Evolutionary conservation across 2,888 invertebrate species (phyloP), one percentile per base, ranked within the genome.

Genomic region (Leucoptera coffeella): DNA sequence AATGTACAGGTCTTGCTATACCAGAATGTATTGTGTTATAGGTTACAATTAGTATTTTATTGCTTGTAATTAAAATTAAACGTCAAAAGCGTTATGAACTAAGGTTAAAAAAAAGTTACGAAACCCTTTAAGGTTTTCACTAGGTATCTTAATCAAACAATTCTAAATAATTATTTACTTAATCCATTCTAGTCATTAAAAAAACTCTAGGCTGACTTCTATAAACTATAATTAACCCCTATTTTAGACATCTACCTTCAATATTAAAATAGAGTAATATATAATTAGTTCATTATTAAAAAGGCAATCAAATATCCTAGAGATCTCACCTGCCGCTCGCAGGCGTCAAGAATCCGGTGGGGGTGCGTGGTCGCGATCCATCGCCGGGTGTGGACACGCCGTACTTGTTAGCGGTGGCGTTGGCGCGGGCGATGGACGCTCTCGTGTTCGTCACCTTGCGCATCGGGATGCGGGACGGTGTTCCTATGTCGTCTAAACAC

Each of bases 381-480:
- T 81, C 76, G 44, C 81, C 78, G 34, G 78, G 73, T 17, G 79
- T 71, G 12, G 49, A 40, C 33, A 75, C 67, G 31, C 76, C 71
- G 7, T 79, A 64, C 36, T 77, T 72, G 32, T 69, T 74, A 15
- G 80, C 77, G n/a, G 65, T 62, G 15, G 77, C 76, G 15, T 80
- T 78, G 35, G 77, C 72, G 35, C 77, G 50, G 32, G 73, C 67
- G 34, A 69, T 45, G 43, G 74, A 48, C 43, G 78, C 42, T 41
- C 59, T 40, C 49, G 78, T 50, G 30, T 81, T 80, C 14, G 79
- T 74, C 25, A 77, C 73, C 53, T 84, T 79, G 32, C 83, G 75
- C 65, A 79, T 73, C 32, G 90, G 90, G 53, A 89, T 89, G 48
- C 89, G 82, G 36, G 88, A 85, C 33, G 83, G 86, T 23, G 87